Evolutionary conservation across 2,888 invertebrate species (phyloP).

Genomic region (Eledone cirrhosa): DNA sequence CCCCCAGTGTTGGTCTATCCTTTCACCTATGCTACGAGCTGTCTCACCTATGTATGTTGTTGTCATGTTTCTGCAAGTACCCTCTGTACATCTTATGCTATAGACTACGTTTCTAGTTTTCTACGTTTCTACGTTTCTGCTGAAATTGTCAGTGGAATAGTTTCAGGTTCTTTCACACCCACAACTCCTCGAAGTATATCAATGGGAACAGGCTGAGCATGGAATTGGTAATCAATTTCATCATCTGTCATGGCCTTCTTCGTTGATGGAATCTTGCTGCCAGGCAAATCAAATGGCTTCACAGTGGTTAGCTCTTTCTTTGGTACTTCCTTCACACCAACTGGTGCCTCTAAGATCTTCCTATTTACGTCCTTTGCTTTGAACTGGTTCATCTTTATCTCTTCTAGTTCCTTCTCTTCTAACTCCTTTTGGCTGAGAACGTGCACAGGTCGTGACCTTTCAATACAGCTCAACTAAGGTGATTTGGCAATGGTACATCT

Average conservation of each 20-base stretch:
- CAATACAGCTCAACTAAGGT: slow-evolving; percentile 68
- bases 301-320: slow-evolving; percentile 72
- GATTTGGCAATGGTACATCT: slow-evolving; percentile 62
- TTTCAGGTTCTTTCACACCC: slow-evolving; percentile 56
- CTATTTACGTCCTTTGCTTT: slow-evolving; percentile 76
- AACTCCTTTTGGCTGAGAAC: slow-evolving; percentile 73
- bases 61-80: too few relatives aligned
- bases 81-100: too few relatives aligned
- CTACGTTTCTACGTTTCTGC: too few relatives aligned
- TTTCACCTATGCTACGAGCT: too few relatives aligned
- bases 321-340: slow-evolving; percentile 67
- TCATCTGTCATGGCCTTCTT: slow-evolving; percentile 41
- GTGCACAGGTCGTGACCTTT: slow-evolving; percentile 71
- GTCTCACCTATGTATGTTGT: too few relatives aligned
- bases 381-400: slow-evolving; percentile 74
- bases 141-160: slow-evolving; percentile 51
- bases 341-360: slow-evolving; percentile 71
- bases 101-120: too few relatives aligned
- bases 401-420: slow-evolving; percentile 74
- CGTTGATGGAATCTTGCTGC: slow-evolving; percentile 37
- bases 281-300: slow-evolving; percentile 70
- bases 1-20: too few relatives aligned
- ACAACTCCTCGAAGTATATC: slow-evolving; percentile 57
- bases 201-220: slow-evolving; percentile 76
- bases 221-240: slow-evolving; percentile 75